Evolutionary conservation across 2,113 vertebrate genomes (phyloP).

Genomic region (Andinoacara biseriatus): DNA sequence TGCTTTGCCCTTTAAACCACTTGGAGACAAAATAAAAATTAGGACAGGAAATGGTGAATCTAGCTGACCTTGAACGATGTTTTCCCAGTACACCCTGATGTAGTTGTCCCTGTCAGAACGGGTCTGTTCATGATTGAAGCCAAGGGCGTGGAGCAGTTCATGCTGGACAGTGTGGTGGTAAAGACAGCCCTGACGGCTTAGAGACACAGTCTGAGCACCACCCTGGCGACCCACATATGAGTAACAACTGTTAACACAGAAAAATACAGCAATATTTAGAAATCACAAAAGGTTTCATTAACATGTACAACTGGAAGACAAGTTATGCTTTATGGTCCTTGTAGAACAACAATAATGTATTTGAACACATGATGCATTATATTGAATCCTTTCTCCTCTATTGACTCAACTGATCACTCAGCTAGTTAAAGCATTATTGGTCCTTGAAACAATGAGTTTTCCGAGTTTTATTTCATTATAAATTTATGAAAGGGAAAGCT

Average conservation of each 20-base stretch:
- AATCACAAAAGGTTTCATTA: background rate
- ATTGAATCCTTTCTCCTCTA: background rate
- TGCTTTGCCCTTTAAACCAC: rapidly evolving
- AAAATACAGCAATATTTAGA: background rate
- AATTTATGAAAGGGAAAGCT: background rate
- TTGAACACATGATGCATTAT: background rate
- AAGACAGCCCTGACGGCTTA: slow-evolving; percentile 63
- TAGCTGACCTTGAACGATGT: slow-evolving; percentile 58
- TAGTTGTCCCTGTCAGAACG: slow-evolving; percentile 73
- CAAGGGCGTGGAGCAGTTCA: slow-evolving; percentile 78
- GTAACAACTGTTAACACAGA: slow-evolving; percentile 65
- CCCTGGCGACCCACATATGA: slow-evolving; percentile 68
- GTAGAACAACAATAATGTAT: background rate
- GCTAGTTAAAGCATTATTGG: rapidly evolving
- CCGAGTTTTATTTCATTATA: background rate
- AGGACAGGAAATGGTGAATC: background rate
- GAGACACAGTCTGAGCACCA: slow-evolving; percentile 69
- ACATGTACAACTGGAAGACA: background rate
- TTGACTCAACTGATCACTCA: background rate
- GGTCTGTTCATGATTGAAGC: slow-evolving; percentile 80
- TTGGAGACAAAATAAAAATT: background rate
- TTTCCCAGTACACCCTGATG: slow-evolving; percentile 69
- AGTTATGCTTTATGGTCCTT: background rate
- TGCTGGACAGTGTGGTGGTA: slow-evolving; percentile 69
- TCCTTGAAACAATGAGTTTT: background rate